phyloP scores from a whole-genome alignment of 2,888 invertebrate genomes.

The Nephrotoma appendiculata region DNA sequence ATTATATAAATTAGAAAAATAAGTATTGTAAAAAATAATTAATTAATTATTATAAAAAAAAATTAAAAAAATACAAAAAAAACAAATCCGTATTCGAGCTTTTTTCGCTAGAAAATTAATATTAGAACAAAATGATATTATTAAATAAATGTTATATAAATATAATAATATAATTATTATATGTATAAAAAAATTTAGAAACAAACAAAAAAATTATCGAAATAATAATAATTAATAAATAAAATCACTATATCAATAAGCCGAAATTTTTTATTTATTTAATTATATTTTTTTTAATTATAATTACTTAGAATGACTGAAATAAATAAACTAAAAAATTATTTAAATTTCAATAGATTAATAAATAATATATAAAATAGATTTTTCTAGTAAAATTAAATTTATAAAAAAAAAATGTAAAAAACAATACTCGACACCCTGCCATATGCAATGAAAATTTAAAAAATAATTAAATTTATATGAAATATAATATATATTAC shows the following conservation, averaged over 20 bases:
- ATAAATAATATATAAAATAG: background rate
- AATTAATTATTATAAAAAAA: background rate
- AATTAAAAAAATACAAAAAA: background rate
- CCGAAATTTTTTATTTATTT: background rate
- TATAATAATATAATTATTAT: background rate
- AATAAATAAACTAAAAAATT: background rate
- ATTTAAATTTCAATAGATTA: background rate
- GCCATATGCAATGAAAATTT: background rate
- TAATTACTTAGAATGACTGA: background rate
- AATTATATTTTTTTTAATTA: background rate
- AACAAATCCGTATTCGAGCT: constrained; percentile 2
- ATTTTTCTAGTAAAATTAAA: background rate
- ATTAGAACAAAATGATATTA: background rate
- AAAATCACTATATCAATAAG: background rate
- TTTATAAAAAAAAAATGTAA: background rate
- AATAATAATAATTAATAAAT: background rate
- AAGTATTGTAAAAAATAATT: background rate
- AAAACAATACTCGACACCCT: background rate
- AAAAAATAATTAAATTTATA: background rate
- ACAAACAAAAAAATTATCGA: background rate
- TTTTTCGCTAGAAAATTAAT: constrained; percentile 2
- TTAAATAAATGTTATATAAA: background rate
- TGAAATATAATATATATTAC: background rate
- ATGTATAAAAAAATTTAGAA: background rate
- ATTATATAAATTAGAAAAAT: background rate